Evolutionary conservation across 1,140 invertebrate genomes (phyloP).

Genomic region (Globodera ellingtonae): DNA sequence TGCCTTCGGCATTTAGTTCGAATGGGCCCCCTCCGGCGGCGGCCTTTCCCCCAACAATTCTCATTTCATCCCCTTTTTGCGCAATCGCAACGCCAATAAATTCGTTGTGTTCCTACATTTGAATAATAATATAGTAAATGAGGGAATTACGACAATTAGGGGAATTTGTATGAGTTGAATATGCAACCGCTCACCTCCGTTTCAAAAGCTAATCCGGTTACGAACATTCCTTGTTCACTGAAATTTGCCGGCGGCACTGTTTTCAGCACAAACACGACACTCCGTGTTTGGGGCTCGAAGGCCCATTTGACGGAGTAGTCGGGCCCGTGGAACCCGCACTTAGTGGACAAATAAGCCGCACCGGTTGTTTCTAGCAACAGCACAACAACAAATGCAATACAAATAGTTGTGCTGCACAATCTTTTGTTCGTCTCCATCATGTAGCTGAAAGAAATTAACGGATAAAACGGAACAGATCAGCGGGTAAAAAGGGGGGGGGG

Average conservation of each 20-base stretch:
- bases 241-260: slow-evolving; percentile 27
- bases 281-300: slow-evolving; percentile 45
- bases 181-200: slow-evolving; percentile 14
- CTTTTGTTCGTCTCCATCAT: too few species aligned
- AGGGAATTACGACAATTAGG: neutral
- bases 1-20: neutral
- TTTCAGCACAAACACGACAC: slow-evolving; percentile 52
- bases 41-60: neutral
- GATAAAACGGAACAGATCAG: neutral
- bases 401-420: neutral
- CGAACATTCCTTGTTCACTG: neutral
- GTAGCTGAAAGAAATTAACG: neutral
- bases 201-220: slow-evolving; percentile 49
- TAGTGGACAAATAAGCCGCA: neutral
- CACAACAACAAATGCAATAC: neutral
- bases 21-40: neutral
- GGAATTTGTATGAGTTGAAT: neutral
- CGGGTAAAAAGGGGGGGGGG: neutral
- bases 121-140: neutral
- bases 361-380: neutral
- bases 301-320: slow-evolving; percentile 51
- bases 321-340: slow-evolving; percentile 37
- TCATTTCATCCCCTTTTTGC: neutral
- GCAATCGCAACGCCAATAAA: slow-evolving; percentile 16
- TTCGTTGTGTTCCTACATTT: slow-evolving; percentile 1